These are phyloP conservation scores for Monochamus alternatus DNA, from an alignment of 2,888 invertebrate genomes.

Conservation along the genomic window DNA sequence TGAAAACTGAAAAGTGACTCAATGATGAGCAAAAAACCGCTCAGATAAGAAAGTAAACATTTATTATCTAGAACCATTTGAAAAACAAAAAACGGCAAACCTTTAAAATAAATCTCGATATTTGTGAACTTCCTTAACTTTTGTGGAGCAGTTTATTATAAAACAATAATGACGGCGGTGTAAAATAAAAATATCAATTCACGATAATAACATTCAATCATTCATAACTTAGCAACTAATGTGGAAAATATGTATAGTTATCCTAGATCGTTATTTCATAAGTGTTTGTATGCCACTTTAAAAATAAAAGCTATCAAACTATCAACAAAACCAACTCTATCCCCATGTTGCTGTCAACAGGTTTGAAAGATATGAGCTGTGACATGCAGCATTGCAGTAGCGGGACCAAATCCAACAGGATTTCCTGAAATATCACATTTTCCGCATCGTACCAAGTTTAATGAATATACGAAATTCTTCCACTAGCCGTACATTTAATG, in stretches of 20 bases:
- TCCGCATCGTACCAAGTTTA: not conserved
- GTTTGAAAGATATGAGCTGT: not conserved
- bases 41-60: too few species aligned
- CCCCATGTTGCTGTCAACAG: not conserved
- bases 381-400: not conserved
- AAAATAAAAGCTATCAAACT: not conserved
- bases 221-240: not conserved
- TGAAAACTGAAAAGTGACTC: too few species aligned
- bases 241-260: not conserved
- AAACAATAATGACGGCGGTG: too few species aligned
- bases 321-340: conserved; percentile 1
- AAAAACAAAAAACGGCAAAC: too few species aligned
- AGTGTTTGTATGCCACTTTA: not conserved
- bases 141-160: too few species aligned
- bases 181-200: too few species aligned
- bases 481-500: not conserved
- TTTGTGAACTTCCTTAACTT: too few species aligned
- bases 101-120: too few species aligned
- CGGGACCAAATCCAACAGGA: not conserved
- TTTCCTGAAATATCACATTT: not conserved
- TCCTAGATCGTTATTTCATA: not conserved
- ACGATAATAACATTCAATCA: too few species aligned
- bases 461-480: not conserved
- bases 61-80: too few species aligned
- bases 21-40: too few species aligned